Evolutionary conservation across 2,888 invertebrate species (phyloP).

Genomic region (Aspidiotus destructor): DNA sequence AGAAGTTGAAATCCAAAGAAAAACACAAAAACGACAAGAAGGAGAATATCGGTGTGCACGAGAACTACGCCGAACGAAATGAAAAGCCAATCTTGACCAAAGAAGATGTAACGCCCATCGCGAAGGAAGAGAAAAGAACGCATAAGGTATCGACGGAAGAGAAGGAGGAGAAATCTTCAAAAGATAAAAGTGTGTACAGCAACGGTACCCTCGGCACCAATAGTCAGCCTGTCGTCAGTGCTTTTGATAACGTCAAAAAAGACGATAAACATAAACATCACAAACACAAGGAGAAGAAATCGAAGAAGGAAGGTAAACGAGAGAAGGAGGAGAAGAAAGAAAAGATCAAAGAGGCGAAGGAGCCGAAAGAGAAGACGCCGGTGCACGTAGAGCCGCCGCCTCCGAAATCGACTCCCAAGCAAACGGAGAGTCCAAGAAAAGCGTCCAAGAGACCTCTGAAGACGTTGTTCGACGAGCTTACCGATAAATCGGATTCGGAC

Average conservation of each 20-base stretch:
- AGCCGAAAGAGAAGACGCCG: conserved; percentile 9
- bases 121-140: conserved; percentile 16
- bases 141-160: background rate
- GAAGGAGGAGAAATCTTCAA: conserved; percentile 17
- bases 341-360: conserved; percentile 18
- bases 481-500: conserved; percentile 22
- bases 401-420: conserved; percentile 8
- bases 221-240: conserved; percentile 6
- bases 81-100: conserved; percentile 14
- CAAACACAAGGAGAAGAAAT: conserved; percentile 31
- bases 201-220: conserved; percentile 8
- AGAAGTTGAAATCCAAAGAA: conserved; percentile 26
- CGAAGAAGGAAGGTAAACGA: conserved; percentile 27
- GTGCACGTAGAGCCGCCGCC: conserved; percentile 6
- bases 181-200: conserved; percentile 18
- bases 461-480: conserved; percentile 8
- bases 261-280: conserved; percentile 30
- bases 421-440: conserved; percentile 13
- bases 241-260: background rate
- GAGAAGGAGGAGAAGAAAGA: conserved; percentile 30
- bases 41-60: conserved; percentile 18
- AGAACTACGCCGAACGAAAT: conserved; percentile 10
- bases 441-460: conserved; percentile 15
- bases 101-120: conserved; percentile 6
- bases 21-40: conserved; percentile 15